Conservation (phyloP, 2,797 vertebrate species). For the Poeciliopsis infans region DNA sequence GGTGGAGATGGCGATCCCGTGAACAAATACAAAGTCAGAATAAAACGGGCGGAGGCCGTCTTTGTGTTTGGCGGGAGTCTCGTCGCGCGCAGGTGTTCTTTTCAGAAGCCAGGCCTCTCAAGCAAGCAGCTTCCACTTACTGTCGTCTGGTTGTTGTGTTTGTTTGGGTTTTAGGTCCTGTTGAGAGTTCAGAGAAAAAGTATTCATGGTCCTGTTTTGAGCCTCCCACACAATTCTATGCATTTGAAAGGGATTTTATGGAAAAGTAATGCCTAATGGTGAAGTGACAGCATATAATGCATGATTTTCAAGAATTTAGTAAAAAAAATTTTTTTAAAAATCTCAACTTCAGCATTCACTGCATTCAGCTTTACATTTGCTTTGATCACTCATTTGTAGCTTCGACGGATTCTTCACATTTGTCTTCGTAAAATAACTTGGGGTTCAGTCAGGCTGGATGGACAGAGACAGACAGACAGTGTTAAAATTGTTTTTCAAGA, state of each 20-base stretch:
- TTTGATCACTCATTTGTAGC: neutral
- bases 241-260: neutral
- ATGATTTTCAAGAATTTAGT: neutral
- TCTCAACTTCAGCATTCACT: neutral
- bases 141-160: neutral
- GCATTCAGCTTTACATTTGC: neutral
- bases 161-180: neutral
- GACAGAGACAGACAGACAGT: neutral
- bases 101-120: conserved; percentile 51
- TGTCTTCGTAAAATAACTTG: neutral
- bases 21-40: conserved; percentile 27
- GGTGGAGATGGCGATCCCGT: conserved; percentile 29
- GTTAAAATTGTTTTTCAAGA: neutral
- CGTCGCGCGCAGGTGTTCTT: conserved; percentile 78
- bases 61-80: conserved; percentile 48
- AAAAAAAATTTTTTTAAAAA: neutral
- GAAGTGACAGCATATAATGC: neutral
- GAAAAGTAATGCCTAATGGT: neutral
- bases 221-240: neutral
- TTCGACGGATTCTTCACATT: neutral
- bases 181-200: neutral
- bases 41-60: conserved; percentile 35
- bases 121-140: neutral
- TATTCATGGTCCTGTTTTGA: neutral
- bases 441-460: neutral